These are phyloP conservation scores for Nephila pilipes DNA, from an alignment of 1,140 invertebrate genomes.

Conservation along the genomic window DNA sequence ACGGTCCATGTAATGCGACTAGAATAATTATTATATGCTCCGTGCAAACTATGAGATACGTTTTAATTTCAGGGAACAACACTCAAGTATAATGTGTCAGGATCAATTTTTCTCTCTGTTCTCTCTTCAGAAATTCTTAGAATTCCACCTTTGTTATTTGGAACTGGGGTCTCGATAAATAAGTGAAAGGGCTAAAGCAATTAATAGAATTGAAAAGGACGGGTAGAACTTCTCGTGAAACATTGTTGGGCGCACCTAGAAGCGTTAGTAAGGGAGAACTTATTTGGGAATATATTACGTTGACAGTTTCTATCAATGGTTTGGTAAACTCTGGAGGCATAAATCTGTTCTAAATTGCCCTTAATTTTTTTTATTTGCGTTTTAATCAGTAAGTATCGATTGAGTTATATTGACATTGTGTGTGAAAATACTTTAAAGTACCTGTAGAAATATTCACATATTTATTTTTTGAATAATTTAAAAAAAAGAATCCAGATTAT, in stretches of 20 bases:
- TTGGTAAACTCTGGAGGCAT: no score
- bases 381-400: no score
- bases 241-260: neutral
- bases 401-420: no score
- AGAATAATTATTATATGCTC: conserved; percentile 37
- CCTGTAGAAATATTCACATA: no score
- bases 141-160: conserved; percentile 42
- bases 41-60: neutral
- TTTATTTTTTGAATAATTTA: no score
- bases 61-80: conserved; percentile 35
- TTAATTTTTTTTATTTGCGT: no score
- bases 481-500: no score
- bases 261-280: neutral
- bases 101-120: conserved; percentile 37
- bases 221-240: neutral
- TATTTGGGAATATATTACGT: neutral
- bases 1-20: conserved; percentile 28
- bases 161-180: conserved; percentile 2
- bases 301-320: neutral
- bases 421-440: no score
- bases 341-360: no score
- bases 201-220: conserved; percentile 19
- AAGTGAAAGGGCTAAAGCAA: conserved; percentile 10
- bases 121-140: conserved; percentile 23
- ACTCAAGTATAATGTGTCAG: neutral